These are phyloP conservation scores for Ceriagrion tenellum DNA, from an alignment of 2,888 invertebrate genomes.

Conservation along the genomic window DNA sequence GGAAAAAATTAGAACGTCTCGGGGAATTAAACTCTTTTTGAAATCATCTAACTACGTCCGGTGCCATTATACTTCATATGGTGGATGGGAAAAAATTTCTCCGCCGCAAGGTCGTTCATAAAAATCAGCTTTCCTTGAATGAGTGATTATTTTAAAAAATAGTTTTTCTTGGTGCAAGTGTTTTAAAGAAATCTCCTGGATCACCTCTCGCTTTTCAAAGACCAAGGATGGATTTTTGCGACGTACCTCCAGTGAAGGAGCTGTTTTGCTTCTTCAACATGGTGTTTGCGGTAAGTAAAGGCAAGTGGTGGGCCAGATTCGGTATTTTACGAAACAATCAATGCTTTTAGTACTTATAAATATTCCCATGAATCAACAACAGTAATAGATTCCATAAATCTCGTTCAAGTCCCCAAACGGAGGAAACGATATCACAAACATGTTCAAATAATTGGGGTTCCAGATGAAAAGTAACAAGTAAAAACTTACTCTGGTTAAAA, in stretches of 20 bases:
- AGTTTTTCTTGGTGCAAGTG: neutral
- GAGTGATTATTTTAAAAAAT: neutral
- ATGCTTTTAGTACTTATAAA: too few species aligned
- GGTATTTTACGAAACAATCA: too few species aligned
- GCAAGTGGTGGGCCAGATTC: too few species aligned
- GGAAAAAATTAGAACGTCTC: neutral
- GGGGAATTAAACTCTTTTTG: neutral
- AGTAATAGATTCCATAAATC: too few species aligned
- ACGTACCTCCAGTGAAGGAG: conserved; percentile 13
- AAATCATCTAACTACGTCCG: too few species aligned
- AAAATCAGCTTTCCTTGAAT: neutral
- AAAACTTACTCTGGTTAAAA: too few species aligned
- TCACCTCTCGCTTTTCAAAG: neutral
- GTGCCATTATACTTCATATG: neutral
- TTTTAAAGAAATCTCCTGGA: neutral
- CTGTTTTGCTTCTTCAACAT: conserved; percentile 45
- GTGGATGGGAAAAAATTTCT: neutral
- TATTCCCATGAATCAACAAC: too few species aligned
- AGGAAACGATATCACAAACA: too few species aligned
- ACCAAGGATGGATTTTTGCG: conserved; percentile 47
- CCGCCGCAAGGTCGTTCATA: neutral
- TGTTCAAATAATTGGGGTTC: too few species aligned
- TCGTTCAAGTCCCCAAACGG: too few species aligned
- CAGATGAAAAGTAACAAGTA: too few species aligned
- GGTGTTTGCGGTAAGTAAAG: conserved; percentile 17